Percentiles rank a stretch among this genome's conserved stretches.
Conservation (phyloP, 1,140 invertebrate genomes). For the Zaprionus nigranus region DNA sequence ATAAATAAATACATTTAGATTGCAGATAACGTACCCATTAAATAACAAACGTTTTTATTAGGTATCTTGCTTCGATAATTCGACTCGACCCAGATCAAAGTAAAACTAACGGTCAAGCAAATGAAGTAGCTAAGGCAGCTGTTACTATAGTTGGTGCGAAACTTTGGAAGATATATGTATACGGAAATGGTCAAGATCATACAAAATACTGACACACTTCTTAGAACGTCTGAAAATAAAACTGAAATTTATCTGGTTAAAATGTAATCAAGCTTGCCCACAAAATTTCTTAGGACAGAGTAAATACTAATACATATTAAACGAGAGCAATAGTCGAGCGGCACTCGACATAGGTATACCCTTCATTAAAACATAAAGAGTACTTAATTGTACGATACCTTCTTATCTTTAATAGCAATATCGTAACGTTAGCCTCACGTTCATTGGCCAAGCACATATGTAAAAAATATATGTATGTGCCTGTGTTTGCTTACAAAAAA, state of each 20-base stretch:
- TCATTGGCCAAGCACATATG: too few relatives aligned
- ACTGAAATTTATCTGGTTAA: neutral
- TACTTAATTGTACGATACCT: too few relatives aligned
- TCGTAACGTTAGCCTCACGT: too few relatives aligned
- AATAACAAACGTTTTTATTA: neutral
- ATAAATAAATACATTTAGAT: neutral
- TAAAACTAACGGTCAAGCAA: neutral
- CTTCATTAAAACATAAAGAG: too few relatives aligned
- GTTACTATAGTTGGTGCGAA: neutral
- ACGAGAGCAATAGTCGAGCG: too few relatives aligned
- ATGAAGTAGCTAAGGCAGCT: constrained; percentile 6
- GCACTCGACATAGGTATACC: too few relatives aligned
- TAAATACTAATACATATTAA: too few relatives aligned
- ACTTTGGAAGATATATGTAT: constrained; percentile 6
- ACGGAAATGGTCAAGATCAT: neutral
- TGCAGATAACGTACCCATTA: neutral
- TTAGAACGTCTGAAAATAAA: neutral
- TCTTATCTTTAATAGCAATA: too few relatives aligned
- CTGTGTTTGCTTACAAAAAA: too few relatives aligned
- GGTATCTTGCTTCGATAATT: neutral
- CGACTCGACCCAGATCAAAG: neutral
- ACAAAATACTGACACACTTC: constrained; percentile 7
- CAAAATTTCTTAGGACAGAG: neutral
- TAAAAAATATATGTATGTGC: too few relatives aligned
- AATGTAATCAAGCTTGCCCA: neutral